Percentiles rank a stretch among this genome's conserved stretches.
Evolutionary conservation across 2,888 invertebrate genomes (phyloP).

Genomic region (Drosophila anceps): DNA sequence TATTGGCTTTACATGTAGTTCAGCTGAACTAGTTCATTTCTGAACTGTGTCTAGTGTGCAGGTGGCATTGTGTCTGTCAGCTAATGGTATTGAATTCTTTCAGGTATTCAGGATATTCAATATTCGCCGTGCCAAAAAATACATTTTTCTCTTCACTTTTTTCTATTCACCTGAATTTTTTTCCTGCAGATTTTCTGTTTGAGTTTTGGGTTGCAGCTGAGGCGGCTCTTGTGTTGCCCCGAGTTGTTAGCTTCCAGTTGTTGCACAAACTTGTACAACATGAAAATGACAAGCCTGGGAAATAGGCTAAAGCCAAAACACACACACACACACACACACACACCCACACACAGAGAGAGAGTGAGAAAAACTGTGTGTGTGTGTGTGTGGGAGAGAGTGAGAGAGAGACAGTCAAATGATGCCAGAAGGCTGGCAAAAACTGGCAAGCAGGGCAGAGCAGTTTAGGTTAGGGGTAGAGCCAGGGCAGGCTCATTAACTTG

Average conservation of each 20-base stretch:
- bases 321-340: conserved; percentile 25
- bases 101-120: not conserved
- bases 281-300: conserved; percentile 68
- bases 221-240: conserved; percentile 27
- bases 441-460: conserved; percentile 7
- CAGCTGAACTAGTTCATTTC: not conserved
- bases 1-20: not conserved
- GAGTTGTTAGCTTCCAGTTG: conserved; percentile 67
- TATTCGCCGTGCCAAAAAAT: conserved; percentile 4
- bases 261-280: conserved; percentile 70
- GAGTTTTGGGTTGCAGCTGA: conserved; percentile 34
- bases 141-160: not conserved
- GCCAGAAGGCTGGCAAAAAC: conserved; percentile 42
- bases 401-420: conserved; percentile 31
- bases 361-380: too few relatives aligned
- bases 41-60: not conserved
- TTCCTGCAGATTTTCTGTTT: conserved; percentile 54
- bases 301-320: conserved; percentile 50
- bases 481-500: conserved; percentile 69
- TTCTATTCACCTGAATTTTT: not conserved
- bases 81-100: not conserved
- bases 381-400: too few relatives aligned
- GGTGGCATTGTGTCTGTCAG: not conserved
- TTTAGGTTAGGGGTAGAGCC: not conserved
- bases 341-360: conserved; percentile 13